Conservation (phyloP, 2,797 vertebrate species). For the Eulemur coronatus region DNA sequence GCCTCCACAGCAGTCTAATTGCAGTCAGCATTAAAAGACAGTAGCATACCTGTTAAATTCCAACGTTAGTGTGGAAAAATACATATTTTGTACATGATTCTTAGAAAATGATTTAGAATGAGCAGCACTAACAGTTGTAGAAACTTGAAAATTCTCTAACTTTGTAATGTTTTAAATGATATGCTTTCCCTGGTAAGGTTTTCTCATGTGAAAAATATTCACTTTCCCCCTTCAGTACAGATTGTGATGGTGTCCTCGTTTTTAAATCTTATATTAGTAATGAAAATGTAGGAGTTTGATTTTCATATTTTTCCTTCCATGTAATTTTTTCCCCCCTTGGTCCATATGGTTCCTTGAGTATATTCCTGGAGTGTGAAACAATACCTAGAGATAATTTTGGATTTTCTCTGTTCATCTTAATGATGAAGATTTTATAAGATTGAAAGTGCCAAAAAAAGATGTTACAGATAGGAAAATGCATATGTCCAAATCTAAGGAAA, state of each 20-base stretch:
- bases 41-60: background rate
- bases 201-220: background rate
- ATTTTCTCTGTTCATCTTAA: conserved; percentile 4
- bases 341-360: background rate
- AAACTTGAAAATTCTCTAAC: conserved; percentile 34
- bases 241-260: background rate
- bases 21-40: background rate
- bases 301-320: conserved; percentile 10
- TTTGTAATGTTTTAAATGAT: conserved; percentile 41
- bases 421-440: conserved; percentile 17
- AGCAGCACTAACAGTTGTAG: background rate
- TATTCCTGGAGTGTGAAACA: background rate
- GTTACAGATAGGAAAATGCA: background rate
- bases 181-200: background rate
- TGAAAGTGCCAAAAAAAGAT: background rate
- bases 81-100: background rate
- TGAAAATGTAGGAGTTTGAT: background rate
- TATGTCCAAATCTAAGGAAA: background rate
- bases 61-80: background rate
- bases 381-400: conserved; percentile 11
- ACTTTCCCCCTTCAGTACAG: background rate
- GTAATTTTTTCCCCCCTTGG: background rate
- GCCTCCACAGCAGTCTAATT: conserved; percentile 23
- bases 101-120: conserved; percentile 15
- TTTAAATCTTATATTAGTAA: background rate